These are phyloP conservation scores for Sterrhoptilus dennistouni DNA, from an alignment of 2,113 vertebrate species.

Conservation along the genomic window DNA sequence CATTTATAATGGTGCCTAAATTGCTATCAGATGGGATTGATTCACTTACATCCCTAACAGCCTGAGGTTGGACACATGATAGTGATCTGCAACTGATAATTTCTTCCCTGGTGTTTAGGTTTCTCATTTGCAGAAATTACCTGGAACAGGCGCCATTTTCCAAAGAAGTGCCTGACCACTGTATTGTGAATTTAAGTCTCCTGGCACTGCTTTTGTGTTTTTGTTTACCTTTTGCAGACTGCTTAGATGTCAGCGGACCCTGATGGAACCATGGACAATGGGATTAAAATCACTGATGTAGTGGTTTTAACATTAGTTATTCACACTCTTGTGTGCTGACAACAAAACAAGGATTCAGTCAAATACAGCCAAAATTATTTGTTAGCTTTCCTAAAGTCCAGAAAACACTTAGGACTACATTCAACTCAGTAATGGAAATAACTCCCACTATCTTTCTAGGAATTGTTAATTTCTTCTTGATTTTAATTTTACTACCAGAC, in stretches of 20 bases:
- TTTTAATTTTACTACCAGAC: not conserved
- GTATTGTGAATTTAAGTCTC: not conserved
- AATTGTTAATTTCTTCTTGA: not conserved
- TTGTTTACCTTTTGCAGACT: not conserved
- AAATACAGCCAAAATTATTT: not conserved
- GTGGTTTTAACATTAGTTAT: not conserved
- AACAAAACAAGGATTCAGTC: not conserved
- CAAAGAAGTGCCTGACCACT: not conserved
- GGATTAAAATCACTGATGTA: not conserved
- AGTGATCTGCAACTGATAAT: conserved; percentile 28
- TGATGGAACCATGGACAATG: not conserved
- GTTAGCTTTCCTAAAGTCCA: not conserved
- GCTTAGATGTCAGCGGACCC: not conserved
- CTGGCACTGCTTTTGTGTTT: not conserved
- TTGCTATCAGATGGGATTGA: conserved; percentile 59
- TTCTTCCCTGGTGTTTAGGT: conserved; percentile 4
- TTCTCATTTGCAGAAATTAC: not conserved
- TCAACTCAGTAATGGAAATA: not conserved
- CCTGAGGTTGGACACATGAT: not conserved
- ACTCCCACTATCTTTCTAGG: not conserved
- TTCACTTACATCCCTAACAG: conserved; percentile 7
- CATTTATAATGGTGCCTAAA: conserved; percentile 37
- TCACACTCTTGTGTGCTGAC: not conserved
- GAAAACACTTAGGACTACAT: not conserved
- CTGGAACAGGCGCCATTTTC: not conserved